Base-by-base conservation (phyloP, 2,888 invertebrate genomes). In the Philaethria dido region DNA sequence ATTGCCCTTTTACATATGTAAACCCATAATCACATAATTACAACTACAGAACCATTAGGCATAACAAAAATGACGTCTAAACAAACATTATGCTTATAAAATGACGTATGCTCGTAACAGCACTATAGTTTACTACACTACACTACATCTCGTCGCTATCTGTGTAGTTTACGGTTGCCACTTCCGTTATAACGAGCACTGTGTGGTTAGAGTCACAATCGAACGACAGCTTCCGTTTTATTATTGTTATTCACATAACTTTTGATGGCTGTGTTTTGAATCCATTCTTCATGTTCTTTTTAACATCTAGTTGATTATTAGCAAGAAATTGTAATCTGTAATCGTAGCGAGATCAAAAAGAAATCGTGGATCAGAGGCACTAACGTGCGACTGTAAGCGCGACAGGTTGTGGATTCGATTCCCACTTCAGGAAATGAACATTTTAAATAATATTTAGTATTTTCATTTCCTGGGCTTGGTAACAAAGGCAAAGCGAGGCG, bases 111-210 rank as follows among this genome's bases (percentile, higher is more conserved):
- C 16, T 52, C 11, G 29, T 52, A 33, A 33, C 52, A 33, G 2
- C 44, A 16, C 52, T 29, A 4, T 52, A 52, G 52, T 33, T 52
- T 29, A 52, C 52, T 52, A 52, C 52, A 33, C 1, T 47, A 20
- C 20, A 47, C 20, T 25, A 50, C 25, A 29, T 50, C 50, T 29
- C 50, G 3, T 50, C n/a, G 16, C 52, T 29, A 33, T 52, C 52
- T 52, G 29, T 13, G 11, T 52, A 52, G 52, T 52, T 33, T 52
- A 29, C 52, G 29, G 52, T 52, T 5, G 52, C 29, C 52, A 18
- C 52, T 52, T 52, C 52, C 52, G 33, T 52, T 11, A 33, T 52
- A 52, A 52, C 52, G 52, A 11, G 52, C 52, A 16, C 16, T 11
- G 16, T 33, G 16, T 52, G 33, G 52, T 52, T 52, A 52, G 52